Evolutionary conservation across 2,113 vertebrate species (phyloP).

Genomic region (Chamaetylas fuelleborni): DNA sequence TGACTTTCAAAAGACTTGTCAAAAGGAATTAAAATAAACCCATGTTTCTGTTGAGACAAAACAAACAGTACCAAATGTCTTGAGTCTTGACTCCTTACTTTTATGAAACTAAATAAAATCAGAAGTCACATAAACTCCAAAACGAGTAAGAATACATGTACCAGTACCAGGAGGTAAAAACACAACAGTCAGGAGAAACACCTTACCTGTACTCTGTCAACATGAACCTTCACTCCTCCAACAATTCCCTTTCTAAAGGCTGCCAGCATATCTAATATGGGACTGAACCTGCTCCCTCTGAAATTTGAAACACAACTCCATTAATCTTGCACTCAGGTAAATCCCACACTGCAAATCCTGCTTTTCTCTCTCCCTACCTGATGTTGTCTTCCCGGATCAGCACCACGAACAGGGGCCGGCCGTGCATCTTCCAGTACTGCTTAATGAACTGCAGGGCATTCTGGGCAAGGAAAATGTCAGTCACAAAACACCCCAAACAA

Average conservation of each 20-base stretch:
- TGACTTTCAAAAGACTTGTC: not conserved
- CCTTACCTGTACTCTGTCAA: constrained; percentile 93
- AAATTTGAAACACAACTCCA: not conserved
- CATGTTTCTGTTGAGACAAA: not conserved
- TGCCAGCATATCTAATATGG: constrained; percentile 94
- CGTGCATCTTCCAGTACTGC: constrained; percentile 97
- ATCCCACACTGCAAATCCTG: not conserved
- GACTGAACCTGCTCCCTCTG: constrained; percentile 96
- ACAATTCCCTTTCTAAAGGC: constrained; percentile 91
- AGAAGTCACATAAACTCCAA: not conserved
- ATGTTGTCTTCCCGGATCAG: constrained; percentile 98
- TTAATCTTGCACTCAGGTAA: not conserved
- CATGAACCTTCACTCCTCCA: constrained; percentile 95
- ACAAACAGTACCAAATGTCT: not conserved
- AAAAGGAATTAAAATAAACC: not conserved
- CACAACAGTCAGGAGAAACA: not conserved
- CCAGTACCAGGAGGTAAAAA: not conserved
- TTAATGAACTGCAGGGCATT: constrained; percentile 98
- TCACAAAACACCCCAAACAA: not conserved
- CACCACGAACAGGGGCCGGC: constrained; percentile 91
- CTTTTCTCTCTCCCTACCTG: constrained; percentile 73
- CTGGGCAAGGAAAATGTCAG: constrained; percentile 59
- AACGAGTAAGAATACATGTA: not conserved
- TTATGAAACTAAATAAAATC: not conserved
- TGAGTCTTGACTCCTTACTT: not conserved